phyloP scores from a whole-genome alignment of 2,888 invertebrate species.

The Eugnorisma glareosa region DNA sequence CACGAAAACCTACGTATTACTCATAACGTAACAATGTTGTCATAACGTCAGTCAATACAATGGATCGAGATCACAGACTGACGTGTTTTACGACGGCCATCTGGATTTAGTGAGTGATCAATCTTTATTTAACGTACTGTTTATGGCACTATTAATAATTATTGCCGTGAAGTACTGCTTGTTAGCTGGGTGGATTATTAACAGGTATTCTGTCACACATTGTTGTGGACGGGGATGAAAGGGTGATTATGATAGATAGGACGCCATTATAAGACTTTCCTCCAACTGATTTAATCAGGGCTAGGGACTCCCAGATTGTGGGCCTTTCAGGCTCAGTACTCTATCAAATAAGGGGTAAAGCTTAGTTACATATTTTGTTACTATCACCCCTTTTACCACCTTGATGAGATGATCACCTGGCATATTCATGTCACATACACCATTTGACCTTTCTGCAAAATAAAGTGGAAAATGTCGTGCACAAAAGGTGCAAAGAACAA shows the following conservation, averaged over 20 bases:
- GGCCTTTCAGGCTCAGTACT: not conserved
- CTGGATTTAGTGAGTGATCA: slow-evolving; percentile 74
- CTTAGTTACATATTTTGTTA: too few species aligned
- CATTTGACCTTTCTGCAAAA: not conserved
- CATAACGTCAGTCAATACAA: slow-evolving; percentile 45
- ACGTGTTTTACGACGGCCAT: slow-evolving; percentile 80
- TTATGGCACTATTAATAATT: slow-evolving; percentile 69
- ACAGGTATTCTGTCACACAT: not conserved
- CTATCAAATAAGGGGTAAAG: not conserved
- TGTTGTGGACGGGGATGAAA: not conserved
- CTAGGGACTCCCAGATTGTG: not conserved
- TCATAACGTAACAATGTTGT: slow-evolving; percentile 38
- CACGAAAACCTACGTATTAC: slow-evolving; percentile 15
- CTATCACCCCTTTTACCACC: too few species aligned
- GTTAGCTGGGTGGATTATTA: slow-evolving; percentile 16
- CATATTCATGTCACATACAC: not conserved
- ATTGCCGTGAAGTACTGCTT: slow-evolving; percentile 45
- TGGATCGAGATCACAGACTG: slow-evolving; percentile 68
- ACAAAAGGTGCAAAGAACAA: not conserved
- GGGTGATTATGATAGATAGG: not conserved
- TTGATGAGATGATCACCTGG: not conserved
- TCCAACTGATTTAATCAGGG: not conserved
- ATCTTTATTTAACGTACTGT: slow-evolving; percentile 67
- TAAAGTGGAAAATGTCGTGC: not conserved
- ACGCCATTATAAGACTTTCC: not conserved